Conservation (phyloP, 2,888 invertebrate genomes). For the Apocheima hispidaria region DNA sequence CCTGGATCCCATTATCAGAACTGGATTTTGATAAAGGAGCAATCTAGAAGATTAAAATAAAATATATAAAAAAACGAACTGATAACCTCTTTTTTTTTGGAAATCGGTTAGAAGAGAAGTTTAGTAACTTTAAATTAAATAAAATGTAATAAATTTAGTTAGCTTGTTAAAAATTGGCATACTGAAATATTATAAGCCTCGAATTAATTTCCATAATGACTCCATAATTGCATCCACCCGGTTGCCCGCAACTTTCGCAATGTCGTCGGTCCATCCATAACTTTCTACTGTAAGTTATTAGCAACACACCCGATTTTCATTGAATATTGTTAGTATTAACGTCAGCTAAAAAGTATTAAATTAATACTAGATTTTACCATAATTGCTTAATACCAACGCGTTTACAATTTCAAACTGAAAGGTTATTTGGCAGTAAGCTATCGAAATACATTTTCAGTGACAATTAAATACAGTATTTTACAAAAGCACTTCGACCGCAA, state of each 20-base stretch:
- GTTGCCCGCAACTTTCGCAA: neutral
- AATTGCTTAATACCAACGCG: conserved; percentile 3
- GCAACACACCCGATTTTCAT: neutral
- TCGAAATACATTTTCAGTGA: conserved; percentile 30
- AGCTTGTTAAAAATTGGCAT: no score
- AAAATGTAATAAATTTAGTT: no score
- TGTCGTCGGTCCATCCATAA: neutral
- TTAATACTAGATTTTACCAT: neutral
- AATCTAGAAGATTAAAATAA: no score
- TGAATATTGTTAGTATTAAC: neutral
- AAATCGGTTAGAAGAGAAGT: no score
- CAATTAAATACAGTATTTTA: conserved; percentile 57
- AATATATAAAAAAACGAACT: no score
- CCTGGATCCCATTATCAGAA: no score
- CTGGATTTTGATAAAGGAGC: no score
- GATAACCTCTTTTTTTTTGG: no score
- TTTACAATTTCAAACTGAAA: conserved; percentile 12
- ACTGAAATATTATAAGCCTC: no score
- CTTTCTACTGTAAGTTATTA: neutral
- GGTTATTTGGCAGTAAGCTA: conserved; percentile 18
- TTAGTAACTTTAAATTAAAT: no score
- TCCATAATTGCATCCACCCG: no score
- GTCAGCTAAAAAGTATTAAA: neutral
- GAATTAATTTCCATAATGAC: no score
- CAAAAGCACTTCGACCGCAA: conserved; percentile 56